These are phyloP conservation scores for Abramis brama DNA, from an alignment of 2,113 vertebrate genomes.

Conservation along the genomic window DNA sequence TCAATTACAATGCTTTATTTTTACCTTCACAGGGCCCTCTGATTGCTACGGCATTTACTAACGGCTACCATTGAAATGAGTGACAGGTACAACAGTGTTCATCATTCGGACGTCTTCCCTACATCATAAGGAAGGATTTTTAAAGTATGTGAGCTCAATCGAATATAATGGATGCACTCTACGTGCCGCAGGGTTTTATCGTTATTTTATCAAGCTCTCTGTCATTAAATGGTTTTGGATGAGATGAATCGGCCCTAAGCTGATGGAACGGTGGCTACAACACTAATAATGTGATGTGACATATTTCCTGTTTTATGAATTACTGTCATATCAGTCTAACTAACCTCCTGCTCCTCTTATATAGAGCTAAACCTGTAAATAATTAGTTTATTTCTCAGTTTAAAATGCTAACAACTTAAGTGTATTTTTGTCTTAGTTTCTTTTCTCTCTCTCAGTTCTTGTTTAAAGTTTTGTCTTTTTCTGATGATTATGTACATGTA, in stretches of 20 bases:
- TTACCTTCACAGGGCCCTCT: slow-evolving; percentile 85
- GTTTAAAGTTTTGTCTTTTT: slow-evolving; percentile 57
- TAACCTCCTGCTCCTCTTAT: slow-evolving; percentile 50
- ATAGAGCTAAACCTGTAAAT: slow-evolving; percentile 56
- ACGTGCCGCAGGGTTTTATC: slow-evolving; percentile 19
- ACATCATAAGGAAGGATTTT: slow-evolving; percentile 17
- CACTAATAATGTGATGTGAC: slow-evolving; percentile 39
- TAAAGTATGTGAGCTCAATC: slow-evolving; percentile 24
- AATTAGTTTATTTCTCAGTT: slow-evolving; percentile 64
- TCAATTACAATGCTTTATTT: neutral
- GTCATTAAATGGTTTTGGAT: slow-evolving; percentile 8
- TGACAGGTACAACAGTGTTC: neutral
- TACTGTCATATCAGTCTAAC: slow-evolving; percentile 47
- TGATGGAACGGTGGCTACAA: slow-evolving; percentile 27
- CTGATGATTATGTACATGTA: slow-evolving; percentile 62
- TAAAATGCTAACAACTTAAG: slow-evolving; percentile 67
- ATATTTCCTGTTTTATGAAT: slow-evolving; percentile 45
- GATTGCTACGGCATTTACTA: slow-evolving; percentile 99
- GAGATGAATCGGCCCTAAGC: slow-evolving; percentile 27
- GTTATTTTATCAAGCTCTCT: slow-evolving; percentile 15
- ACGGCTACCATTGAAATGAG: slow-evolving; percentile 94
- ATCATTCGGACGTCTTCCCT: slow-evolving; percentile 19
- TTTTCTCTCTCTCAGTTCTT: slow-evolving; percentile 60
- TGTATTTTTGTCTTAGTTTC: slow-evolving; percentile 65
- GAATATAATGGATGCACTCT: slow-evolving; percentile 2